Conservation (phyloP, 2,797 vertebrate species). For the Thaleichthys pacificus region DNA sequence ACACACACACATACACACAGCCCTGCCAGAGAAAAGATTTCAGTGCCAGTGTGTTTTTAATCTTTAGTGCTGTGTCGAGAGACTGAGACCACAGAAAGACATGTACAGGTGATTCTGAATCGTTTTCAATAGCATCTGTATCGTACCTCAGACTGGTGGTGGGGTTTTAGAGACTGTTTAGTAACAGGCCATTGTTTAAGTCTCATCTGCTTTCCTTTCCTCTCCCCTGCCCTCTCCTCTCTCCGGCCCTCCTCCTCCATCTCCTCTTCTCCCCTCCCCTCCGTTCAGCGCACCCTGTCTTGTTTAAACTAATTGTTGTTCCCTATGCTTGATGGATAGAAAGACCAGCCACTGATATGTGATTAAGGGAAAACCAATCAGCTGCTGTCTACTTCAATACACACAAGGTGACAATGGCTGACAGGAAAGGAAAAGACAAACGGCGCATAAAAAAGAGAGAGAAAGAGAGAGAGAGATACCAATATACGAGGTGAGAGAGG, state of each 20-base stretch:
- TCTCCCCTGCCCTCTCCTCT: background rate
- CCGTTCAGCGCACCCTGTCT: background rate
- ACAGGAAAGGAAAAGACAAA: conserved; percentile 17
- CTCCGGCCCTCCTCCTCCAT: no score
- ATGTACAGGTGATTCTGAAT: background rate
- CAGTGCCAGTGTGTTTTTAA: background rate
- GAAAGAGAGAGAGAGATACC: background rate
- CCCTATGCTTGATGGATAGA: conserved; percentile 38
- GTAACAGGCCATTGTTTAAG: background rate
- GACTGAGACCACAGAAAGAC: no score
- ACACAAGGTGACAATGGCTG: conserved; percentile 34
- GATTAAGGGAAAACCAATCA: conserved; percentile 53
- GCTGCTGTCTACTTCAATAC: conserved; percentile 30
- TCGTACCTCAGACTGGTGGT: background rate
- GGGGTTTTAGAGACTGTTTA: no score
- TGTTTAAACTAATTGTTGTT: conserved; percentile 18
- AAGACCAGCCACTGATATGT: conserved; percentile 36
- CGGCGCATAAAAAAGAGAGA: background rate
- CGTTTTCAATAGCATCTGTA: background rate
- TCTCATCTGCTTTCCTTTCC: background rate
- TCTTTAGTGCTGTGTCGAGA: conserved; percentile 1
- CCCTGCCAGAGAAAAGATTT: conserved; percentile 4
- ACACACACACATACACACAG: conserved; percentile 13
- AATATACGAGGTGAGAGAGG: background rate
- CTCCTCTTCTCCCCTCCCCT: background rate